These are phyloP conservation scores for Chalcosyrphus nemorum DNA, from an alignment of 2,888 invertebrate species.

Conservation along the genomic window DNA sequence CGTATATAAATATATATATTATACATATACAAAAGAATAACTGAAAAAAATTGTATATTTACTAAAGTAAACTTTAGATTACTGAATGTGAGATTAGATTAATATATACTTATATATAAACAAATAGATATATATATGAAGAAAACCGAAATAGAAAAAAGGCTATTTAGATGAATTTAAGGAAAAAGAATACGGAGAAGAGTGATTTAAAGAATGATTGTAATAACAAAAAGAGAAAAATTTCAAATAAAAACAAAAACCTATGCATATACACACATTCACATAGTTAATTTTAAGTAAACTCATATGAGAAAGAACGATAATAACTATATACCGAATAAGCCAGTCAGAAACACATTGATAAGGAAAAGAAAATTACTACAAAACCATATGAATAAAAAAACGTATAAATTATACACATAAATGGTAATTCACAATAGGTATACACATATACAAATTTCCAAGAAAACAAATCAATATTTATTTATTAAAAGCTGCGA, in stretches of 20 bases:
- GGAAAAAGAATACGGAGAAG: slow-evolving; percentile 34
- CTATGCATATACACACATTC: slow-evolving; percentile 61
- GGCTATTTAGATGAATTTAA: slow-evolving; percentile 68
- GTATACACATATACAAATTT: slow-evolving; percentile 35
- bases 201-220: slow-evolving; percentile 58
- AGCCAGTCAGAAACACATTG: slow-evolving; percentile 39
- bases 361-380: background rate
- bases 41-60: slow-evolving; percentile 68
- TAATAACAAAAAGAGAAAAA: slow-evolving; percentile 35
- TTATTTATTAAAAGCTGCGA: slow-evolving; percentile 31
- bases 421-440: slow-evolving; percentile 52
- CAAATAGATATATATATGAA: slow-evolving; percentile 26
- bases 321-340: slow-evolving; percentile 54
- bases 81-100: slow-evolving; percentile 71
- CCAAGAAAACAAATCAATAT: slow-evolving; percentile 6
- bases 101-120: slow-evolving; percentile 45
- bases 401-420: slow-evolving; percentile 36
- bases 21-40: slow-evolving; percentile 51
- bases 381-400: slow-evolving; percentile 35
- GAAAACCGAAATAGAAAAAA: slow-evolving; percentile 54
- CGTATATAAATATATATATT: slow-evolving; percentile 59
- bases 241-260: slow-evolving; percentile 25
- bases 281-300: slow-evolving; percentile 55
- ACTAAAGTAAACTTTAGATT: slow-evolving; percentile 70
- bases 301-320: slow-evolving; percentile 25